Conservation (phyloP, 2,797 vertebrate species). For the Platalea minor region DNA sequence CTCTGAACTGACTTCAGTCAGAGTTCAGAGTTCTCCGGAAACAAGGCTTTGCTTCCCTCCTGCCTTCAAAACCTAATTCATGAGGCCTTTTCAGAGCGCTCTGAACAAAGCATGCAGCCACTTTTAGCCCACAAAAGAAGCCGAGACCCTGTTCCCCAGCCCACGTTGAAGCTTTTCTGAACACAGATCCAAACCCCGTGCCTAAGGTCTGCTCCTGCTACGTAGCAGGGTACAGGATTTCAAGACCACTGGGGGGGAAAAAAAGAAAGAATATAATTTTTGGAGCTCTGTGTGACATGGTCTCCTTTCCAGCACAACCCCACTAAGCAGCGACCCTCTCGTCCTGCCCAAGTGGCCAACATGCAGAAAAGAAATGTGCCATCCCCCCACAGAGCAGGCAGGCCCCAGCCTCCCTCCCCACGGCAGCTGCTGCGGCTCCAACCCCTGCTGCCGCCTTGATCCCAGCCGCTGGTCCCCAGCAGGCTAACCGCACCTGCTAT, state of each 20-base stretch:
- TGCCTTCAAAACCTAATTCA: neutral
- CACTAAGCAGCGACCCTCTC: neutral
- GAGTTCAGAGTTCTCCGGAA: neutral
- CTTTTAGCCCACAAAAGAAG: neutral
- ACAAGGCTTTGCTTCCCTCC: neutral
- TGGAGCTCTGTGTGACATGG: neutral
- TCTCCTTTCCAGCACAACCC: neutral
- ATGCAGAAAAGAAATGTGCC: neutral
- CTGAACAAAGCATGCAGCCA: neutral
- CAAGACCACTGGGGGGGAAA: neutral
- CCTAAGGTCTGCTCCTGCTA: neutral
- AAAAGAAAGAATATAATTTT: neutral
- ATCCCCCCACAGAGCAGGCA: neutral
- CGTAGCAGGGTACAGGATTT: rapidly evolving
- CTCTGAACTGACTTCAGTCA: neutral
- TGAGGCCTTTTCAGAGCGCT: neutral
- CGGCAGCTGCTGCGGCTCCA: neutral
- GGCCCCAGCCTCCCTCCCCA: neutral
- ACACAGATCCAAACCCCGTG: neutral
- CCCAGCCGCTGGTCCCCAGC: neutral
- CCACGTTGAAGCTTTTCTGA: neutral
- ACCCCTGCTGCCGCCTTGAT: neutral
- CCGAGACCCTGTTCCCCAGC: neutral
- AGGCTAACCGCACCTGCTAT: neutral
- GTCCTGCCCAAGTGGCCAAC: neutral